phyloP scores from a whole-genome alignment of 1,140 invertebrate species.

The Ips typographus region DNA sequence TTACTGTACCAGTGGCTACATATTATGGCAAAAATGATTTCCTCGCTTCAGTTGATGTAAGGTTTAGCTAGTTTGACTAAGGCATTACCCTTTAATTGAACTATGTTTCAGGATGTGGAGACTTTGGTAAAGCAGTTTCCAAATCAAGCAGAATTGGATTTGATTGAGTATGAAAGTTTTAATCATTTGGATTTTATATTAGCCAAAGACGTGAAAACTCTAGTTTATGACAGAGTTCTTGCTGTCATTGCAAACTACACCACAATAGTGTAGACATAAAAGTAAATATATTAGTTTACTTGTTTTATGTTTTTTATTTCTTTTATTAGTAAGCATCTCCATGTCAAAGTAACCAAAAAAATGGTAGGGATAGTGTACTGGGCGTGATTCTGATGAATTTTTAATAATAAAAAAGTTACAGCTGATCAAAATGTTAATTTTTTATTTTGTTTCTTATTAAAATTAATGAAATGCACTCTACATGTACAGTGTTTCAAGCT shows the following conservation, averaged over 20 bases:
- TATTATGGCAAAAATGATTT: slow-evolving; percentile 73
- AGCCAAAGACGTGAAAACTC: slow-evolving; percentile 22
- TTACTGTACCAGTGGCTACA: slow-evolving; percentile 65
- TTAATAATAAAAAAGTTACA: too few species aligned
- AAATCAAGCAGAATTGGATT: slow-evolving; percentile 21
- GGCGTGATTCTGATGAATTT: too few species aligned
- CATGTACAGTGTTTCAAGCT: too few species aligned
- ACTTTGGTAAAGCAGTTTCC: slow-evolving; percentile 26
- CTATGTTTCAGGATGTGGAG: slow-evolving; percentile 38
- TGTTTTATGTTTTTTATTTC: too few species aligned
- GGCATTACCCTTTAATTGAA: background rate
- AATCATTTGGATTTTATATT: slow-evolving; percentile 38
- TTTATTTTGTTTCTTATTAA: too few species aligned
- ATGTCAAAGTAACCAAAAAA: too few species aligned
- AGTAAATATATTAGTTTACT: too few species aligned
- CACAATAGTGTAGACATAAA: too few species aligned
- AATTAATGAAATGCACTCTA: too few species aligned
- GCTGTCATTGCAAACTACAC: background rate
- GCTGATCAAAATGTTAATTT: too few species aligned
- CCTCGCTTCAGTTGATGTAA: slow-evolving; percentile 50
- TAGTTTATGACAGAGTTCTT: slow-evolving; percentile 33
- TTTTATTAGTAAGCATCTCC: too few species aligned
- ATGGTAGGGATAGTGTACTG: too few species aligned
- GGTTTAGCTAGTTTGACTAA: background rate
- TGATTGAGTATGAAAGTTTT: slow-evolving; percentile 31